Evolutionary conservation across 2,797 vertebrate genomes (phyloP).

Genomic region (Prunella strophiata): DNA sequence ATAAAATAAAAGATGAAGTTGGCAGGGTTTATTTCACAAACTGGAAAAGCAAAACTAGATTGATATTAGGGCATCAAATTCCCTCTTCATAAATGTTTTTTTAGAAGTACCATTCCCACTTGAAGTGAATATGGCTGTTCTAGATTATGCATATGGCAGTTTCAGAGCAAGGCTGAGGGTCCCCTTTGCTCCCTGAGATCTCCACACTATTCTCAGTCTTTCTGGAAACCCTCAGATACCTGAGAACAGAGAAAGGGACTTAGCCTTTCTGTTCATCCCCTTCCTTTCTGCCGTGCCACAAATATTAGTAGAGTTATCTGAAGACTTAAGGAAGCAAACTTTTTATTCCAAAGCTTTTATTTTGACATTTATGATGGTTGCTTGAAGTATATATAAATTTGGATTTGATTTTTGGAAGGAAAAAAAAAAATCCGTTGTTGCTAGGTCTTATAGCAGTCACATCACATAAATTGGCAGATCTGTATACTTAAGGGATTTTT

Average conservation of each 20-base stretch:
- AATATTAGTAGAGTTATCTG: not conserved
- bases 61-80: not conserved
- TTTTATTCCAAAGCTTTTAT: not conserved
- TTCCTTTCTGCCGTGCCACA: not conserved
- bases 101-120: not conserved
- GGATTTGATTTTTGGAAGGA: not conserved
- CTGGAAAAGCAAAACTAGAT: not conserved
- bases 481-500: slow-evolving; percentile 4
- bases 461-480: not conserved
- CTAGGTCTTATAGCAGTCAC: not conserved
- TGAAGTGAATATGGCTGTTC: not conserved
- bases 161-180: not conserved
- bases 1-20: not conserved
- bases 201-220: not conserved
- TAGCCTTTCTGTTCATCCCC: not conserved
- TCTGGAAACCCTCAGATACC: not conserved
- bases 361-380: not conserved
- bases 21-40: not conserved
- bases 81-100: not conserved
- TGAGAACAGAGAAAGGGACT: not conserved
- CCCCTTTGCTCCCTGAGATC: not conserved
- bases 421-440: not conserved
- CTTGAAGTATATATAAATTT: not conserved
- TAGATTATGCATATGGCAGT: not conserved
- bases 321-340: not conserved